Base-by-base conservation (phyloP, 2,113 vertebrate genomes). In the Tauraco erythrolophus region DNA sequence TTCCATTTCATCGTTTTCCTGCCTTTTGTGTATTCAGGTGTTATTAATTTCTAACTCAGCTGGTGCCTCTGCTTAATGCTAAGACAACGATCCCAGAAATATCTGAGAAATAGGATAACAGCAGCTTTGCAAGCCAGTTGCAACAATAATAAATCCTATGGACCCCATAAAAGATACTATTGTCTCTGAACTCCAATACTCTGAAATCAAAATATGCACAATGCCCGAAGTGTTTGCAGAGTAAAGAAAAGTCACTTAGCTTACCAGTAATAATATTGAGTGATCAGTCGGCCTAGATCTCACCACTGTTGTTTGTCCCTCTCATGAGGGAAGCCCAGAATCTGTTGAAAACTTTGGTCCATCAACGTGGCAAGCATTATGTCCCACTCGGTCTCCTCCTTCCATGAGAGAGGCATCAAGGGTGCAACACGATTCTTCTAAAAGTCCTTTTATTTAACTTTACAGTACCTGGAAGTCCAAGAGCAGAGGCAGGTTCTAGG, bases 11-110 rank as follows among this genome's bases (percentile, higher is more conserved):
- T 88, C 4, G 0, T 79, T 84, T 91, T 75, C 37, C 57, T 89
- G 76, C 60, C 57, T 72, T 64, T 43, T 97, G 94, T 92, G 39
- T 95, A 71, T 79, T 95, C 92, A 94, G 80, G 51, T 95, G 91
- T 56, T 81, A 56, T 27, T 75, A 41, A n/a, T 97, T 94, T 78
- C 64, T 65, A 87, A 41, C 88, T 91, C 83, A 76, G 88, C 53
- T 93, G 57, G 78, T 79, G 72, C 21, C 54, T 50, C 1, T 9
- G 19, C 84, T 87, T 68, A 60, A 66, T 53, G 19, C 39, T 86
- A 60, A 79, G 57, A 80, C 41, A 50, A 77, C 4, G 37, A 93
- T 45, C 61, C 35, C 81, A 94, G 77, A 76, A 83, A 79, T 30
- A 79, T 14, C 65, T 69, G 57, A 79, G 72, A 88, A 93, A 51